phyloP scores from a whole-genome alignment of 2,797 vertebrate species.

The Myotis myotis region DNA sequence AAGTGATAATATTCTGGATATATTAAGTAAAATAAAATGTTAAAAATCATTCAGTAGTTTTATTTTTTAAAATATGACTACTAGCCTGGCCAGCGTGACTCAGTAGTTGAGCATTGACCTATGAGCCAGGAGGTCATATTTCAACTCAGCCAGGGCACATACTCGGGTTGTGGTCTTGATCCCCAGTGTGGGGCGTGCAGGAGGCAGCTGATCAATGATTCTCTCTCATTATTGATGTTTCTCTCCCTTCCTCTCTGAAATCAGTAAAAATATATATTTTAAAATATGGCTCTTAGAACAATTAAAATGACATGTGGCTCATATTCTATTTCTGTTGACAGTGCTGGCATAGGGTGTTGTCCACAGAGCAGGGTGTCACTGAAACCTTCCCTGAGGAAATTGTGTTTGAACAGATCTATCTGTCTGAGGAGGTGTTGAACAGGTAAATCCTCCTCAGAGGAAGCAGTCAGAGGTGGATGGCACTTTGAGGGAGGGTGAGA shows the following conservation, averaged over 20 bases:
- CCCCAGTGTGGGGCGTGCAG: too few relatives aligned
- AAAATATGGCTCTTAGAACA: not conserved
- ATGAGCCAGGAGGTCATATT: too few relatives aligned
- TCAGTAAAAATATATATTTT: not conserved
- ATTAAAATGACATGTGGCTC: not conserved
- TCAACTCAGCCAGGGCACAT: too few relatives aligned
- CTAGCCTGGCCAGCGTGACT: too few relatives aligned
- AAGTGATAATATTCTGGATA: not conserved
- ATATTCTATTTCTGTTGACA: not conserved
- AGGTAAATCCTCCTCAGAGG: not conserved
- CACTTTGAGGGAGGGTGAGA: not conserved
- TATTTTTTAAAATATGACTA: not conserved
- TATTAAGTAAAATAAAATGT: constrained; percentile 5
- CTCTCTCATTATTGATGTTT: too few relatives aligned
- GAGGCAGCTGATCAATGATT: too few relatives aligned
- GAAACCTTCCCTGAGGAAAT: not conserved
- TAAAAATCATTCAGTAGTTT: not conserved
- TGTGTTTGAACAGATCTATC: not conserved
- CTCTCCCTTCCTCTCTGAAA: too few relatives aligned
- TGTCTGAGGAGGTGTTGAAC: not conserved
- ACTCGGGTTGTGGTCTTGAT: too few relatives aligned
- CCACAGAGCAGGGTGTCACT: not conserved
- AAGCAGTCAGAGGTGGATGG: not conserved
- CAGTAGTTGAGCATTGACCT: too few relatives aligned
- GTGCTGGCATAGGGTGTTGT: not conserved